Conservation (phyloP, 2,888 invertebrate species). For the Drosophila conformis region DNA sequence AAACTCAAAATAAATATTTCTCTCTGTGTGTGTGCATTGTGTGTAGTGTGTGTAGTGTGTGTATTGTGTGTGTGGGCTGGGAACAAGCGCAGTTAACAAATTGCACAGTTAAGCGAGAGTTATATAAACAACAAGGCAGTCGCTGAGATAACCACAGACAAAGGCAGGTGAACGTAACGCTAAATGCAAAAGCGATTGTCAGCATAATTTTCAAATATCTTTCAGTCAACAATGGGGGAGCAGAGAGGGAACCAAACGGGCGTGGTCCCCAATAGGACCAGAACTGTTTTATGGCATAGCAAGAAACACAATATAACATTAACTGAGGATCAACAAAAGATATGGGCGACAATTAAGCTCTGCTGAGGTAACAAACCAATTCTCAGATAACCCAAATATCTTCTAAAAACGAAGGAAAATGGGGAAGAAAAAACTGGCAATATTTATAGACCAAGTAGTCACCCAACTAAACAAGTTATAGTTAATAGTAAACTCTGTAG, state of each 20-base stretch:
- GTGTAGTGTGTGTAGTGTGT: conserved; percentile 6
- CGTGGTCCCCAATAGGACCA: background rate
- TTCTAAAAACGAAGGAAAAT: no score
- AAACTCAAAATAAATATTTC: conserved; percentile 26
- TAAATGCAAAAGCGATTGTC: conserved; percentile 13
- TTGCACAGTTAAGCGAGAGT: conserved; percentile 60
- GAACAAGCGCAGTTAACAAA: conserved; percentile 51
- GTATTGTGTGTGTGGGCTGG: conserved; percentile 34
- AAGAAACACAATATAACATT: background rate
- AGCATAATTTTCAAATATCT: conserved; percentile 15
- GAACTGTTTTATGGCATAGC: no score
- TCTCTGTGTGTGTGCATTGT: background rate
- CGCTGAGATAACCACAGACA: conserved; percentile 35
- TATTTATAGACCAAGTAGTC: no score
- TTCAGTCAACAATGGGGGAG: background rate
- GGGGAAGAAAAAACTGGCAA: no score
- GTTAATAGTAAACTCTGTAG: no score
- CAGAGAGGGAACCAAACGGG: background rate
- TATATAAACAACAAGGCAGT: conserved; percentile 51
- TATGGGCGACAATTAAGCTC: background rate
- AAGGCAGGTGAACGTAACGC: conserved; percentile 44
- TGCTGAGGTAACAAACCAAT: no score
- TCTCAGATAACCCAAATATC: no score
- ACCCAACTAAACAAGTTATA: no score
- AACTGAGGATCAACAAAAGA: background rate